These are phyloP conservation scores for Agrotis segetum DNA, from an alignment of 2,888 invertebrate species.

Conservation along the genomic window DNA sequence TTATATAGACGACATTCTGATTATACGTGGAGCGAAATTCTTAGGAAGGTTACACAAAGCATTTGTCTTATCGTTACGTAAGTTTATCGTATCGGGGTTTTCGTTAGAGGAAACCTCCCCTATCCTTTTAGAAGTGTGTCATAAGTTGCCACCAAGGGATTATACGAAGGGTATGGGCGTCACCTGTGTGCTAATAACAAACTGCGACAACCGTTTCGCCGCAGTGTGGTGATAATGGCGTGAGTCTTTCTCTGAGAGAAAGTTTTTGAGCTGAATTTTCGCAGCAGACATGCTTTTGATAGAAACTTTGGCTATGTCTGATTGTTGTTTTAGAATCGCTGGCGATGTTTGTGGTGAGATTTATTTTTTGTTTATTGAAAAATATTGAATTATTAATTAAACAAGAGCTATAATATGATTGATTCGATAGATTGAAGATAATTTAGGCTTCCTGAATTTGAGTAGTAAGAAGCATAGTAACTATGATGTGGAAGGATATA, in stretches of 20 bases:
- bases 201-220: slow-evolving; percentile 48
- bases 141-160: slow-evolving; percentile 52
- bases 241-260: slow-evolving; percentile 38
- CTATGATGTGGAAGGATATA: too few species aligned
- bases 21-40: slow-evolving; percentile 54
- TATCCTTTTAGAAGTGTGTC: slow-evolving; percentile 37
- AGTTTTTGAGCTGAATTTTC: slow-evolving; percentile 46
- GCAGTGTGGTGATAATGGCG: slow-evolving; percentile 50
- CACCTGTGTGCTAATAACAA: slow-evolving; percentile 56
- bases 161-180: slow-evolving; percentile 40
- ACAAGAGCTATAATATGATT: too few species aligned
- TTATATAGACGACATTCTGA: slow-evolving; percentile 49
- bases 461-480: too few species aligned
- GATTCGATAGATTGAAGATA: too few species aligned
- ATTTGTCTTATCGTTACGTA: slow-evolving; percentile 29
- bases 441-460: too few species aligned
- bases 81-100: slow-evolving; percentile 39
- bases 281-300: slow-evolving; percentile 25
- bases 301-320: slow-evolving; percentile 31
- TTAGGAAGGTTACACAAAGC: slow-evolving; percentile 13
- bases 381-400: too few species aligned
- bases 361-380: not conserved
- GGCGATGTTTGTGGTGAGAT: not conserved
- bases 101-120: slow-evolving; percentile 18
- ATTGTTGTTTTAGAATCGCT: slow-evolving; percentile 29